phyloP scores from a whole-genome alignment of 2,888 invertebrate genomes.

The Trachelus stipa region DNA sequence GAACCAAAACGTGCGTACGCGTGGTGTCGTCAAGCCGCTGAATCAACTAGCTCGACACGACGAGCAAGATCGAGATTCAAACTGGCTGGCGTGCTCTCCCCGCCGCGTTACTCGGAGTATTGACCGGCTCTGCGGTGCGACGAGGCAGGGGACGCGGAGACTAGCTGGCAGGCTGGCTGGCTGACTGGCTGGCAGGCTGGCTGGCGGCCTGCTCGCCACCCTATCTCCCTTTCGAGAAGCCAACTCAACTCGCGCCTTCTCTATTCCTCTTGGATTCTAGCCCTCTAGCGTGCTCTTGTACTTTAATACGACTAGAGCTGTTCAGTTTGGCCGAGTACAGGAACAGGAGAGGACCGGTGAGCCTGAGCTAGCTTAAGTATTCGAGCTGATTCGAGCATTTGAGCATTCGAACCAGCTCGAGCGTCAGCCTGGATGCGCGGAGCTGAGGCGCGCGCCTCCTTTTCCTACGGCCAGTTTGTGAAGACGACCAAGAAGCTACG shows the following conservation, averaged over 20 bases:
- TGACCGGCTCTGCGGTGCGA: slow-evolving; percentile 56
- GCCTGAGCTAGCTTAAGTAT: not conserved
- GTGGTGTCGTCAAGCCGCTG: slow-evolving; percentile 1
- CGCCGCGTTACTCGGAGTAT: slow-evolving; percentile 62
- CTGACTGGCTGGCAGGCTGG: too few relatives aligned
- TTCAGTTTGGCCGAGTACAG: not conserved
- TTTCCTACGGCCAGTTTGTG: not conserved
- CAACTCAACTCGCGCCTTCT: not conserved
- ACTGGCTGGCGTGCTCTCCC: slow-evolving; percentile 45
- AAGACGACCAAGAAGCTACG: not conserved
- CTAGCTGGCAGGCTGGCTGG: not conserved
- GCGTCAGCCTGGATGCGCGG: not conserved
- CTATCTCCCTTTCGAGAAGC: not conserved
- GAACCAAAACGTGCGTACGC: not conserved
- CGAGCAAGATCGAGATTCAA: slow-evolving; percentile 9
- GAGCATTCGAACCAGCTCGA: not conserved
- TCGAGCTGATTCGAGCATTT: not conserved
- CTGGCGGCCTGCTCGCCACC: not conserved
- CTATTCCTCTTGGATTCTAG: not conserved
- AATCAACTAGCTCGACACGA: slow-evolving; percentile 8
- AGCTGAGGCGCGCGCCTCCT: not conserved
- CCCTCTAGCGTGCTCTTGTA: not conserved
- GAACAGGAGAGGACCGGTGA: not conserved
- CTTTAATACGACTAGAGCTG: not conserved
- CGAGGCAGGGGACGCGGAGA: slow-evolving; percentile 11